Evolutionary conservation across 2,113 vertebrate species (phyloP).

Genomic region (Platichthys stellatus): DNA sequence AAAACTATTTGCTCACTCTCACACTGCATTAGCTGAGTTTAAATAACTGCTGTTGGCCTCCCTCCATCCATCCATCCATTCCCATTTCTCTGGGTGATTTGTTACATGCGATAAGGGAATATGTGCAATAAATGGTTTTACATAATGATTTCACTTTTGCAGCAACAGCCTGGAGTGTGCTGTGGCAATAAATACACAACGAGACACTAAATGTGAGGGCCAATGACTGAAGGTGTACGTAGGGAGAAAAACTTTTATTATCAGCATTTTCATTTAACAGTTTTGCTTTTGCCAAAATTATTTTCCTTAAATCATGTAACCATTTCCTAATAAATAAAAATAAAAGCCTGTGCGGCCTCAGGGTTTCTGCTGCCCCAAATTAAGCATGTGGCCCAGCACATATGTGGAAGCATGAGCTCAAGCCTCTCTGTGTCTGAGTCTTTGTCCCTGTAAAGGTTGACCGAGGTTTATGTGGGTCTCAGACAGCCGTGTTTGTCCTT

Average conservation of each 20-base stretch:
- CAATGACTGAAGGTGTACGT: slow-evolving; percentile 3
- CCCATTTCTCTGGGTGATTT: slow-evolving; percentile 11
- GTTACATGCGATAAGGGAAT: slow-evolving; percentile 16
- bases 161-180: slow-evolving; percentile 5
- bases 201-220: background rate
- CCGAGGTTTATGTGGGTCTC: slow-evolving; percentile 63
- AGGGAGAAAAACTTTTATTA: background rate
- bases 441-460: slow-evolving; percentile 68
- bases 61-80: slow-evolving; percentile 6
- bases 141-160: slow-evolving; percentile 25
- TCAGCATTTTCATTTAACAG: background rate
- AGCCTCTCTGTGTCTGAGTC: slow-evolving; percentile 27
- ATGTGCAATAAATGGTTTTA: slow-evolving; percentile 27
- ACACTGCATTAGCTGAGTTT: background rate
- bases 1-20: background rate
- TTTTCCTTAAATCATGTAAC: background rate
- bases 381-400: slow-evolving; percentile 18
- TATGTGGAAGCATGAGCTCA: slow-evolving; percentile 15
- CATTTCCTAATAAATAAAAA: background rate
- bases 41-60: slow-evolving; percentile 13
- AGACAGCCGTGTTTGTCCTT: slow-evolving; percentile 63
- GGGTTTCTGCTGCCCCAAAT: slow-evolving; percentile 59
- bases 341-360: background rate
- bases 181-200: background rate
- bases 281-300: background rate